Base-by-base conservation (phyloP, 1,140 invertebrate genomes). In the Drosophila parabipectinata region DNA sequence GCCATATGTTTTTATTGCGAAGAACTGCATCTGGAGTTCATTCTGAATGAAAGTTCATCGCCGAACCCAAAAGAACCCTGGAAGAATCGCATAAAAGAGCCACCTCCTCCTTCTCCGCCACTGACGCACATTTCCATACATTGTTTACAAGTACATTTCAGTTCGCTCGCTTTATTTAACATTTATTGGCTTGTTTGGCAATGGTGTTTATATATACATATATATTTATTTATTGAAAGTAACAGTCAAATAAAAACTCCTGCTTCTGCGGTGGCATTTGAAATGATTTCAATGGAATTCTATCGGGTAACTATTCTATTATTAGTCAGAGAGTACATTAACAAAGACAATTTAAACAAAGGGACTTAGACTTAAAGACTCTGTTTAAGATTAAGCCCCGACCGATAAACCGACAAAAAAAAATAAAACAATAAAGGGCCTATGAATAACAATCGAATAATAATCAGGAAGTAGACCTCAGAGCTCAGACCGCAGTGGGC, bases 161-260 rank as follows among this genome's bases (percentile, higher is more conserved):
- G 26, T 39, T 69, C 47, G 63, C 56, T 74, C 60, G 74, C 55
- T 62, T 80, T 75, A 75, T 83, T 82, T 78, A 74, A 82, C 69
- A 78, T 83, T 83, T 79, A 83, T 83, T 79, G 79, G 80, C 71
- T 83, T 81, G 78, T 80, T 77, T 81, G 78, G 60, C 77, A 79
- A 72, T 80, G 48, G 62, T 81, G 78, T 81, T 81, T 72, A 80
- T 66, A 76, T 51, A 34, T 69, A 71, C n/a, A 9, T 32, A 32
- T 10, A 9, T 32, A 32, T 37, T 44, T 44, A 44, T 67, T 71
- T 71, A 71, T 71, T 56, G 64, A 69, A 58, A 57, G 62, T 67
- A 52, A 68, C 52, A 58, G 53, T 72, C 68, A 55, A 69, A 71
- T 37, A 50, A 30, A 59, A 71, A 52, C 63, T 64, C 26, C 47